Conservation (phyloP, 2,888 invertebrate genomes). For the Apamea anceps region DNA sequence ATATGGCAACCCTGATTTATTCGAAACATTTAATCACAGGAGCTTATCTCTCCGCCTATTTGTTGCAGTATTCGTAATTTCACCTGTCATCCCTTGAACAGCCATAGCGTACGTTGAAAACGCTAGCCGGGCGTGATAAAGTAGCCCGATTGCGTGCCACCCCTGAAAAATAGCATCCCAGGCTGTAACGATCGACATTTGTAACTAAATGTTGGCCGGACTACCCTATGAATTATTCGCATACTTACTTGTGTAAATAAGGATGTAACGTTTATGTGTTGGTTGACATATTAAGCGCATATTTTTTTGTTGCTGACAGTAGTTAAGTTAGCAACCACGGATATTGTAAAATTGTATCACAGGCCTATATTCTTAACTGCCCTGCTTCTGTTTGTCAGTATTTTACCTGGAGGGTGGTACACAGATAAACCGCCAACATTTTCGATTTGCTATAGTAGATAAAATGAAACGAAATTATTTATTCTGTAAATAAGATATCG, state of each 20-base stretch:
- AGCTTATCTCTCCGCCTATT: constrained; percentile 70
- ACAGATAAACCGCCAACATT: no score
- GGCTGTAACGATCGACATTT: constrained; percentile 71
- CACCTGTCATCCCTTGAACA: constrained; percentile 71
- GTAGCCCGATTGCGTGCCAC: constrained; percentile 66
- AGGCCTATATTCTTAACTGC: not conserved
- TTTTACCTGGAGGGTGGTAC: no score
- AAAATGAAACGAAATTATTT: no score
- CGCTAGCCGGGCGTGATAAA: constrained; percentile 71
- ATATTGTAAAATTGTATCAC: not conserved
- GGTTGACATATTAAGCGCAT: constrained; percentile 32
- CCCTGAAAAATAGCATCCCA: constrained; percentile 67
- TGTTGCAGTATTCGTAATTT: constrained; percentile 72
- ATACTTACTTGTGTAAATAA: constrained; percentile 55
- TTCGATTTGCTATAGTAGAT: no score
- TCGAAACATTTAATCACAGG: constrained; percentile 71
- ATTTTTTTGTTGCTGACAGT: constrained; percentile 1
- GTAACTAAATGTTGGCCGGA: constrained; percentile 65
- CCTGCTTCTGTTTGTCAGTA: not conserved
- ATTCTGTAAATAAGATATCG: no score
- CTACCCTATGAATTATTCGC: constrained; percentile 63
- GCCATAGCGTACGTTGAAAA: constrained; percentile 71
- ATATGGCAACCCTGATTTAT: constrained; percentile 66
- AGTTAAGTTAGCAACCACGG: not conserved
- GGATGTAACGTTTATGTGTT: constrained; percentile 31